Evolutionary conservation across 2,113 vertebrate species (phyloP), one percentile per base, ranked within the genome.

Genomic region (human): DNA sequence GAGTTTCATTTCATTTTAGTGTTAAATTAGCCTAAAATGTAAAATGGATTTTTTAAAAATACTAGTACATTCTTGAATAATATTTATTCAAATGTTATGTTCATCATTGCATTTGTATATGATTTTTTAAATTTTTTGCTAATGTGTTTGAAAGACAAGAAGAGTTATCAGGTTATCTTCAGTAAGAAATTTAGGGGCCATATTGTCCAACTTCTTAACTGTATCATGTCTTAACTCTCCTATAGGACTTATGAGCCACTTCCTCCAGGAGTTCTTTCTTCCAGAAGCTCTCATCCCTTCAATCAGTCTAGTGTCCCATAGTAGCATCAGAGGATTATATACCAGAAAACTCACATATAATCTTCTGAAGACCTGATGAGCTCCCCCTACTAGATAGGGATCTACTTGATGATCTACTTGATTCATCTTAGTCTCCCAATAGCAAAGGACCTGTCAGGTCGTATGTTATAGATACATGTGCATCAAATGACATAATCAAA

Each of bases 361-460:
- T 27, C 57, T 81, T 86, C 76, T 59, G 20, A 91, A 8, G 4
- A 59, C 1, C 10, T 59, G 9, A 52, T 59, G 2, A 27, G 2
- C 0, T 40, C 5, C 8, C 10, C 0, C 7, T 13, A 40, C 14
- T n/a, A 68, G 22, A 50, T 11, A 48, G 5, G 14, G 9, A 86
- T 38, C 16, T 78, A 35, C 5, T 40, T 84, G 50, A 72, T 3
- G 2, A 75, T 55, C 0, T 8, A 30, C 30, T 38, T 81, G 50
- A 87, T n/a, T 70, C 32, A 82, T 61, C 8, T 66, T 52, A 55
- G 13, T 18, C 43, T 78, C 14, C 30, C 4, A 13, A 16, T 27
- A 68, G 16, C 43, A 73, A 72, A 90, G 48, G 35, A 66, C 27
- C 12, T 84, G 2, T 35, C 6, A 52, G 5, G 1, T 1, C 23